These are phyloP conservation scores for Luscinia luscinia DNA, from an alignment of 2,797 vertebrate species.

Conservation along the genomic window DNA sequence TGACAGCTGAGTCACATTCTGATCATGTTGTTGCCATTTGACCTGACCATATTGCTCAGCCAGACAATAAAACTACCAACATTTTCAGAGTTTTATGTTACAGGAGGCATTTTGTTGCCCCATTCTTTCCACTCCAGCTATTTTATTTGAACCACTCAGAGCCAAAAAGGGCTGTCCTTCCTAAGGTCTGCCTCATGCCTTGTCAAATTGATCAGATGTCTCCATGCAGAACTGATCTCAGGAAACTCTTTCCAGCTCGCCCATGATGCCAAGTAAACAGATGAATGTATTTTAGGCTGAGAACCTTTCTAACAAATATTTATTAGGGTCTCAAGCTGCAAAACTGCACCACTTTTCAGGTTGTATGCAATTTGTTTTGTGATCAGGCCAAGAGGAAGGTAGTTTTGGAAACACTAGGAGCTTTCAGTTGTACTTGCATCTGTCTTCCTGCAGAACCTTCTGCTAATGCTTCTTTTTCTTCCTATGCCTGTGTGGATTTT, in stretches of 20 bases:
- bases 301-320: background rate
- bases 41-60: background rate
- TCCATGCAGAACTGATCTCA: background rate
- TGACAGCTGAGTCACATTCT: background rate
- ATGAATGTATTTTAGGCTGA: background rate
- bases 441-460: background rate
- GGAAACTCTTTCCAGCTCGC: background rate
- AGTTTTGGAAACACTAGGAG: background rate
- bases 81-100: background rate
- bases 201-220: background rate
- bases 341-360: background rate
- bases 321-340: background rate
- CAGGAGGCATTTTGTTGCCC: background rate
- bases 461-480: background rate
- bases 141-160: background rate
- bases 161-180: background rate
- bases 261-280: background rate
- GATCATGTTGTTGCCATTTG: background rate
- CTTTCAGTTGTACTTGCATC: background rate
- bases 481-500: background rate
- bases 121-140: background rate
- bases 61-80: background rate
- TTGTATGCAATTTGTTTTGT: background rate
- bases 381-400: background rate
- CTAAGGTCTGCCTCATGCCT: background rate